Percentiles rank a stretch among this genome's conserved stretches.
Conservation (phyloP, 2,113 vertebrate genomes). For the Etheostoma cragini region DNA sequence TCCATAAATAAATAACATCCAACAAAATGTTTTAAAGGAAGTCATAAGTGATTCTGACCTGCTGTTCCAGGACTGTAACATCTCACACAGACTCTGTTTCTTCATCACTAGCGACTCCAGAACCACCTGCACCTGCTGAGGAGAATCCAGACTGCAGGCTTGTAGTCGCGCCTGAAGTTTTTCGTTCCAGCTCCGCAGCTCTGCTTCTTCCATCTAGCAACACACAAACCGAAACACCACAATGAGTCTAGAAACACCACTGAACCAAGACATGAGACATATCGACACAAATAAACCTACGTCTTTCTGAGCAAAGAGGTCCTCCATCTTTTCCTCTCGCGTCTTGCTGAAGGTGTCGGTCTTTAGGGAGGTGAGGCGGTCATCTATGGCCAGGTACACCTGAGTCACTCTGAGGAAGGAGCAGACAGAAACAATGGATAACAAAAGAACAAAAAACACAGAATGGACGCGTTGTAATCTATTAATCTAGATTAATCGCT, state of each 20-base stretch:
- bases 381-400: conserved; percentile 95
- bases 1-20: neutral
- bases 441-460: neutral
- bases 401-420: conserved; percentile 87
- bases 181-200: conserved; percentile 94
- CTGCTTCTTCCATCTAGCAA: conserved; percentile 94
- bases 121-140: conserved; percentile 91
- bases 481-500: neutral
- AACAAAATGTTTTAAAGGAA: neutral
- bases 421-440: neutral
- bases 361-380: conserved; percentile 97
- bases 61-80: conserved; percentile 95
- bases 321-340: conserved; percentile 98
- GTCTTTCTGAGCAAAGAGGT: conserved; percentile 98
- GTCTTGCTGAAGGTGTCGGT: conserved; percentile 98
- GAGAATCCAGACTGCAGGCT: conserved; percentile 86
- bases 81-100: conserved; percentile 97
- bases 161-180: conserved; percentile 93
- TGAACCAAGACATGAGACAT: neutral
- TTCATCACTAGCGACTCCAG: conserved; percentile 95
- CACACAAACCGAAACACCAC: conserved; percentile 11
- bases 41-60: conserved; percentile 79
- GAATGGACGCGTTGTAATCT: neutral
- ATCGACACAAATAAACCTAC: conserved; percentile 71
- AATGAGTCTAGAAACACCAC: neutral